Conservation (phyloP, 35 echinoderm and acorn worm genomes). For the Apostichopus parvimensis region DNA sequence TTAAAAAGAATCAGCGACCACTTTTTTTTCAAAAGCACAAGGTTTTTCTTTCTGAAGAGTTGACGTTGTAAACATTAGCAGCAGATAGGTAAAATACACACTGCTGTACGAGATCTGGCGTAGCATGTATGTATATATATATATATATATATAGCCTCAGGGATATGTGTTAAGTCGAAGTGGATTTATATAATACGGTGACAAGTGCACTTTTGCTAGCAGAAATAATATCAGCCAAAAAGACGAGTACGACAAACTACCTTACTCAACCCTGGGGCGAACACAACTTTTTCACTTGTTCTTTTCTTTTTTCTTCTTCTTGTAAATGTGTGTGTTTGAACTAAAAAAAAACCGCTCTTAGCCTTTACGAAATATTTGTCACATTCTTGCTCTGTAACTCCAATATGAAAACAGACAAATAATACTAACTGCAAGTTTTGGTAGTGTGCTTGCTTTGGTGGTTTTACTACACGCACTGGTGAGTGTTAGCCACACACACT, state of each 20-base stretch:
- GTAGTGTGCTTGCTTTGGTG: no score
- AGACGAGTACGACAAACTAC: not conserved
- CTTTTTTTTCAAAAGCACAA: not conserved
- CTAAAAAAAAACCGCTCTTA: slow-evolving; percentile 26
- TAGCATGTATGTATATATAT: slow-evolving; percentile 41
- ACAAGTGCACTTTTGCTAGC: not conserved
- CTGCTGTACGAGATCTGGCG: not conserved
- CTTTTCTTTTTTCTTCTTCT: not conserved
- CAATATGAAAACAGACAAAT: slow-evolving; percentile 16
- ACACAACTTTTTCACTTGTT: slow-evolving; percentile 1
- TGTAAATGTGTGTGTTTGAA: not conserved
- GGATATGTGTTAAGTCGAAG: slow-evolving; percentile 15
- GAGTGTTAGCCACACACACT: slow-evolving; percentile 1
- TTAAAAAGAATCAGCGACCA: not conserved
- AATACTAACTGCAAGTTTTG: no score
- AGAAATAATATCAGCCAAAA: not conserved
- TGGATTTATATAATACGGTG: not conserved
- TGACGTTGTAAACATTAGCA: slow-evolving; percentile 9
- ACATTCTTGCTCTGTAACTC: not conserved
- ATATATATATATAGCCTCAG: slow-evolving; percentile 50
- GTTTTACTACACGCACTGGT: not conserved
- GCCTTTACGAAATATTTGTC: not conserved
- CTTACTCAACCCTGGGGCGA: slow-evolving; percentile 12
- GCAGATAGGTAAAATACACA: slow-evolving; percentile 9
- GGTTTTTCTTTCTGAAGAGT: not conserved